These are phyloP conservation scores for Neodiprion virginianus DNA, from an alignment of 1,140 invertebrate species.

Conservation along the genomic window DNA sequence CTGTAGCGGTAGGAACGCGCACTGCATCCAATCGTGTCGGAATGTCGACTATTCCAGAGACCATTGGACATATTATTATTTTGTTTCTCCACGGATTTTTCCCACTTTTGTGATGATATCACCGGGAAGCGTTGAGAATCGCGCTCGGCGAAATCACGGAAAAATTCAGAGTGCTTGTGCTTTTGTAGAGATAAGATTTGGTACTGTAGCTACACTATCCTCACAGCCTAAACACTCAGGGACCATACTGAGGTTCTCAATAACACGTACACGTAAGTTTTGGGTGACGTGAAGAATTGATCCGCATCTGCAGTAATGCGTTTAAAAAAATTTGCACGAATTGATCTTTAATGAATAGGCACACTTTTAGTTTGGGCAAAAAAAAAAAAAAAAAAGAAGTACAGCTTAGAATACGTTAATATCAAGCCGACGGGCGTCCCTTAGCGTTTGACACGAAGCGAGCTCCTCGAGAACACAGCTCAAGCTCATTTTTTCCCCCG, in stretches of 20 bases:
- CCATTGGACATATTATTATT: conserved; percentile 54
- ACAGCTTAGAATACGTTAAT: background rate
- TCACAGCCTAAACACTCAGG: too few species aligned
- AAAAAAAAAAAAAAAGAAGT: background rate
- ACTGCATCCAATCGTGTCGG: conserved; percentile 51
- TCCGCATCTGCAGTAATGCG: background rate
- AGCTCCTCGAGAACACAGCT: conserved; percentile 17
- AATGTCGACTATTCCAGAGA: conserved; percentile 51
- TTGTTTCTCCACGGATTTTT: conserved; percentile 35
- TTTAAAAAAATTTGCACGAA: background rate
- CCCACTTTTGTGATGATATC: background rate
- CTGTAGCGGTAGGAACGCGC: conserved; percentile 6
- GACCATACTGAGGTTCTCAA: too few species aligned
- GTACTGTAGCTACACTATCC: too few species aligned
- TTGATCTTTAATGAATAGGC: background rate
- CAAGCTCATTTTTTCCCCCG: conserved; percentile 25
- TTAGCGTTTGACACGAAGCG: background rate
- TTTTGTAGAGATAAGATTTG: too few species aligned
- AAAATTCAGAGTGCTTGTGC: background rate
- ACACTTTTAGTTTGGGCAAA: background rate
- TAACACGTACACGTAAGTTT: background rate
- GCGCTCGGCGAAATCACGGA: background rate
- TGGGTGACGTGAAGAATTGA: background rate
- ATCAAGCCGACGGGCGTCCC: conserved; percentile 11
- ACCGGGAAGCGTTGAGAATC: background rate